Conservation (phyloP, 2,113 vertebrate genomes). For the Irena cyanogastra region DNA sequence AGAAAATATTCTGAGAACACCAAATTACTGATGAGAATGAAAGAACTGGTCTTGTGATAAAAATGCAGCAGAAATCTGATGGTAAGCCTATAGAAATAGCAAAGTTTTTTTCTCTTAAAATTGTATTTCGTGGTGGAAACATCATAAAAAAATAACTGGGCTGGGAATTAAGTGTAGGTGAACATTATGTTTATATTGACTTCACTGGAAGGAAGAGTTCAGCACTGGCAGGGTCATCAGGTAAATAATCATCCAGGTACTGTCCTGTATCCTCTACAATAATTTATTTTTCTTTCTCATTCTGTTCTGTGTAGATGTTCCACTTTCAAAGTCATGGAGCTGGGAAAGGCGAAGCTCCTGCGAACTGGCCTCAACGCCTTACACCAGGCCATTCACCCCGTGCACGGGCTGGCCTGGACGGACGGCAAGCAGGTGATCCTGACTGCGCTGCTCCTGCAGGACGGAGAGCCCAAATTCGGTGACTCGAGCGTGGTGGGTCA, state of each 20-base stretch:
- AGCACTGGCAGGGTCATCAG: neutral
- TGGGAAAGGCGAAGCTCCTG: constrained; percentile 88
- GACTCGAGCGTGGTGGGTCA: constrained; percentile 87
- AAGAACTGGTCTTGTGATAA: neutral
- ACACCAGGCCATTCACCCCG: constrained; percentile 84
- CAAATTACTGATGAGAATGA: neutral
- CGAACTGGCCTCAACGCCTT: constrained; percentile 84
- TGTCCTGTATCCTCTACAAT: neutral
- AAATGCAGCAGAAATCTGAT: neutral
- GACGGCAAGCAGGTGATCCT: constrained; percentile 89
- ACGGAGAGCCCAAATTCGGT: constrained; percentile 79
- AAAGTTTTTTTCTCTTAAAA: neutral
- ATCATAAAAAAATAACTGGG: neutral
- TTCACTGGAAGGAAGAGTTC: neutral
- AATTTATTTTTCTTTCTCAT: neutral
- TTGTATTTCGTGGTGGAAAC: neutral
- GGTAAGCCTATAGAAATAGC: neutral
- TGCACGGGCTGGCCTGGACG: constrained; percentile 90
- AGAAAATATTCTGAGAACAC: neutral
- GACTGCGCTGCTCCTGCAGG: constrained; percentile 70
- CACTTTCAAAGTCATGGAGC: constrained; percentile 74
- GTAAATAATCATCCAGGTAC: neutral
- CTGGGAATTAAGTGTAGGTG: neutral
- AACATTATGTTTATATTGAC: neutral
- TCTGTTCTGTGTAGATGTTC: neutral